Evolutionary conservation across 2,888 invertebrate species (phyloP), one percentile per base, ranked within the genome.

Genomic region (Acanthococcus lagerstroemiae): DNA sequence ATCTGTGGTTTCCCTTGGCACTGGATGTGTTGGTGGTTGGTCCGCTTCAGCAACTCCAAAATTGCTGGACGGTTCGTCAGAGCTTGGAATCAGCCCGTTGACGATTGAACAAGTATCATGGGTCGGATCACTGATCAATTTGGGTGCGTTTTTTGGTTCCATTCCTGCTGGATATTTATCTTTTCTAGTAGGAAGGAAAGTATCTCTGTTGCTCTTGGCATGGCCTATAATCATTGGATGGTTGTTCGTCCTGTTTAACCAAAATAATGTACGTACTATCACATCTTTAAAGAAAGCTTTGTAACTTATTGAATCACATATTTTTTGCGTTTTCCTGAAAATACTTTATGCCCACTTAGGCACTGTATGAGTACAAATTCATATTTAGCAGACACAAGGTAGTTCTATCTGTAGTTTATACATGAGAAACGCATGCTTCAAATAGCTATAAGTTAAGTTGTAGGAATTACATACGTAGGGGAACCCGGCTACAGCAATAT

Each of bases 111-210:
- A 87, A 73, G 80, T 81, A 70, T 84, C 87, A 6, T 88, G 88
- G 88, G 82, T 89, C 66, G 85, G 85, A 1, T 86, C 86, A 2
- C 75, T 87, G 46, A 78, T 87, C 48, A 83, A 87, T 0, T 74
- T 87, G 56, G 88, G 88, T 26, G 85, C 87, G n/a, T 77, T 85
- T 55, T 74, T 72, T n/a, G 84, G 86, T 1, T 90, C 91, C 0
- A 74, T 90, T 1, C 87, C 90, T 0, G 83, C 85, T 0, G 90
- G 91, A 0, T 72, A 73, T 24, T 46, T 71, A 7, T 86, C 87
- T 0, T 85, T 88, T 73, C 81, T 79, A 72, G 76, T 85, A n/a
- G 88, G 90, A 6, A 77, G 89, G 27, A 84, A 86, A 69, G 82
- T 81, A 61, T 81, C 84, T 0, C 83, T 89, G 25, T 78, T 88